A percentile compares a stretch with the other conserved stretches of the same genome.
Evolutionary conservation across 2,113 vertebrate genomes (phyloP).

Genomic region (Thinocorus orbignyianus): DNA sequence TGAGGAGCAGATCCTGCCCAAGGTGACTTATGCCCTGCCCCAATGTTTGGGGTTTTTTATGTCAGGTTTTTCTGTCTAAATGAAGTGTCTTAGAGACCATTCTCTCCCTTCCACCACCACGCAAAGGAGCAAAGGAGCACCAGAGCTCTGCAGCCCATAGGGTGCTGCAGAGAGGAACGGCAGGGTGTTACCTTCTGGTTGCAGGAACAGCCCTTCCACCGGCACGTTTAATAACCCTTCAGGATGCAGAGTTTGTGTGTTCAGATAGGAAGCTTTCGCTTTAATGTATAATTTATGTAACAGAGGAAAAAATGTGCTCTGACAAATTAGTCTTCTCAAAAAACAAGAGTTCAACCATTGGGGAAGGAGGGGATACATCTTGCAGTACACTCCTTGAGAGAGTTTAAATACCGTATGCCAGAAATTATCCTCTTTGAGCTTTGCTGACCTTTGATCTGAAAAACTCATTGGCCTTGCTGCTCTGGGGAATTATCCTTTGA

Average conservation of each 20-base stretch:
- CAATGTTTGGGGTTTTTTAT: neutral
- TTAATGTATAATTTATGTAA: constrained; percentile 50
- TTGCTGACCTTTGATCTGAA: constrained; percentile 50
- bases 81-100: accelerated
- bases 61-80: neutral
- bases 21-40: neutral
- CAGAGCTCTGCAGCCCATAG: neutral
- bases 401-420: constrained; percentile 57
- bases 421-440: constrained; percentile 60
- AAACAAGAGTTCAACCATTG: constrained; percentile 28
- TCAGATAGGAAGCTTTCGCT: constrained; percentile 25
- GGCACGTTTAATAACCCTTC: neutral
- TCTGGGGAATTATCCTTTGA: constrained; percentile 56
- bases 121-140: neutral
- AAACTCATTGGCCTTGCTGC: constrained; percentile 47
- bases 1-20: neutral
- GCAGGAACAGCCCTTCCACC: neutral
- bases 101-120: neutral
- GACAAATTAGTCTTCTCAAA: constrained; percentile 55
- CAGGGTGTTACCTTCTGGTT: neutral
- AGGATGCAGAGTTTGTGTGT: neutral
- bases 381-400: constrained; percentile 43
- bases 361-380: constrained; percentile 34
- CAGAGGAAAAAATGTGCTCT: constrained; percentile 3
- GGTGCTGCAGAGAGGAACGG: neutral